Evolutionary conservation across 23 tunicate species (phyloP).

Genomic region (Styela plicata): DNA sequence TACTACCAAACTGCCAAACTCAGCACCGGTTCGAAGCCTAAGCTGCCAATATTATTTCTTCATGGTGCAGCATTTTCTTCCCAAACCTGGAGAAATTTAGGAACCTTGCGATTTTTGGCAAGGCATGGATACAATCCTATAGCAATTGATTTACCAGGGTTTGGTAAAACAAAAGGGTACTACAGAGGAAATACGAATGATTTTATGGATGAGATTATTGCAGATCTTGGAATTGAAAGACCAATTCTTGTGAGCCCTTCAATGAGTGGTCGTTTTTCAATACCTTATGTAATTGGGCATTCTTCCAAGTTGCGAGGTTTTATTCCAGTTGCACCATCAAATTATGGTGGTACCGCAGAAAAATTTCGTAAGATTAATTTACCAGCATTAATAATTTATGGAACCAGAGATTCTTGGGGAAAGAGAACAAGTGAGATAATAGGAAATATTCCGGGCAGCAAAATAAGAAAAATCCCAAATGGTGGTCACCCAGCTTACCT

Average conservation of each 20-base stretch:
- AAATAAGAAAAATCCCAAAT: constrained; percentile 34
- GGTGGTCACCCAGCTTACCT: constrained; percentile 59
- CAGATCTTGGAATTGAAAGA: constrained; percentile 6
- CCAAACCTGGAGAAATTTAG: constrained; percentile 51
- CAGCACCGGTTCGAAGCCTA: background rate
- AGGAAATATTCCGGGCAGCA: constrained; percentile 21
- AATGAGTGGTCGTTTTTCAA: constrained; percentile 57
- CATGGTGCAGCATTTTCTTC: constrained; percentile 79
- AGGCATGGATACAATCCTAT: constrained; percentile 39
- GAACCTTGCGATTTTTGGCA: constrained; percentile 35
- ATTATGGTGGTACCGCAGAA: background rate
- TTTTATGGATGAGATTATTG: constrained; percentile 36
- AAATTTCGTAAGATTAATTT: constrained; percentile 20
- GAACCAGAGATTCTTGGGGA: constrained; percentile 44
- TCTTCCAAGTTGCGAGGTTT: constrained; percentile 28
- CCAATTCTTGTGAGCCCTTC: constrained; percentile 69
- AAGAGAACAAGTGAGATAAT: constrained; percentile 3
- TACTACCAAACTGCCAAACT: background rate
- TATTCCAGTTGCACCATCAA: constrained; percentile 57
- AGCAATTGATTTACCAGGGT: constrained; percentile 87
- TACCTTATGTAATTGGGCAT: constrained; percentile 50
- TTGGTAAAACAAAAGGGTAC: constrained; percentile 39
- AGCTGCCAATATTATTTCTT: constrained; percentile 45
- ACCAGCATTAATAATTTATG: constrained; percentile 58
- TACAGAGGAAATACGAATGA: background rate